Evolutionary conservation across 2,113 vertebrate species (phyloP).

Genomic region (Naja naja): DNA sequence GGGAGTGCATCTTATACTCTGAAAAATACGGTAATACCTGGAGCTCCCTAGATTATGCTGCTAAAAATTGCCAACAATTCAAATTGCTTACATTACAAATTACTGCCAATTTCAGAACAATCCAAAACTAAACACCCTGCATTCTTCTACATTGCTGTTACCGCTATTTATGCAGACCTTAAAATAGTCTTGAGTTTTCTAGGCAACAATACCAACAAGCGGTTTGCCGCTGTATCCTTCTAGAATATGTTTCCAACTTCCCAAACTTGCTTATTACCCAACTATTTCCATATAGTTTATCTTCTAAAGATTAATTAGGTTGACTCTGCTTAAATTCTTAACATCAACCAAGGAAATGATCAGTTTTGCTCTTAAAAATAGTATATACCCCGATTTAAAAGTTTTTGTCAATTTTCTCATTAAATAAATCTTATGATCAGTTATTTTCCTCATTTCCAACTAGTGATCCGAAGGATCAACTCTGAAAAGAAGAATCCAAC

Average conservation of each 20-base stretch:
- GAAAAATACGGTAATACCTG: background rate
- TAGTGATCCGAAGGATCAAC: background rate
- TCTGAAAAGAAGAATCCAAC: background rate
- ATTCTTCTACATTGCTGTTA: background rate
- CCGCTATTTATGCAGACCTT: background rate
- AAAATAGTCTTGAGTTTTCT: background rate
- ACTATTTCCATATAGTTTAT: background rate
- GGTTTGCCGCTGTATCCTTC: background rate
- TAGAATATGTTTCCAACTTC: background rate
- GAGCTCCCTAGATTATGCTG: background rate
- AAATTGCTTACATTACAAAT: background rate
- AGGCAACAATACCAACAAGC: background rate
- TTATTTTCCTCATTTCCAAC: background rate
- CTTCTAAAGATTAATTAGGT: background rate
- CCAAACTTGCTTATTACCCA: background rate
- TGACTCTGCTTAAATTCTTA: background rate
- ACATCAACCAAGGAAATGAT: background rate
- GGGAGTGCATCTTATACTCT: too few relatives aligned
- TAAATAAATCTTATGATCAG: background rate
- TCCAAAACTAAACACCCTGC: background rate
- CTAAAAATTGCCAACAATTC: background rate
- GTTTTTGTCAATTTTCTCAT: background rate
- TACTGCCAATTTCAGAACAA: background rate
- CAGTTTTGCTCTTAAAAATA: background rate
- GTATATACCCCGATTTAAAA: background rate